A percentile compares a stretch with the other conserved stretches of the same genome.
These are phyloP conservation scores for Nymphalis urticae DNA, from an alignment of 2,888 invertebrate genomes.

Conservation along the genomic window DNA sequence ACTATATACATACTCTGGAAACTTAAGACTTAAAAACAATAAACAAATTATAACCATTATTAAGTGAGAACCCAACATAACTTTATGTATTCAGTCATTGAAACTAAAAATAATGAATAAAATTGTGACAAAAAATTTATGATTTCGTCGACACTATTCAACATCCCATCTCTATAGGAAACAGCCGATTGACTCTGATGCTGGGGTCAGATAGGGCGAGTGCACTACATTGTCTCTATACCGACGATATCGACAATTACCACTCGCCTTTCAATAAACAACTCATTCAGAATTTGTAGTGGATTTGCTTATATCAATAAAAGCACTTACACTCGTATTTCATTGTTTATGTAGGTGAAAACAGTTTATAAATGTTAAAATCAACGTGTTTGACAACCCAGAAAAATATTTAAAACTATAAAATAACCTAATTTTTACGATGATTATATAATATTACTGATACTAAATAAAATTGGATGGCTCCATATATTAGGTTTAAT, in stretches of 20 bases:
- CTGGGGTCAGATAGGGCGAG: slow-evolving; percentile 51
- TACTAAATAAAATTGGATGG: no score
- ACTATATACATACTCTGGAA: no score
- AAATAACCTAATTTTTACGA: no score
- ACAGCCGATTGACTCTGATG: slow-evolving; percentile 54
- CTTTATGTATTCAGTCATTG: background rate
- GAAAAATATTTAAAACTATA: no score
- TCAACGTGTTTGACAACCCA: no score
- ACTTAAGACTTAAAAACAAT: no score
- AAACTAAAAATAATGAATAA: background rate
- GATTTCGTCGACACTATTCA: background rate
- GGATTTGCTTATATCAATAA: background rate
- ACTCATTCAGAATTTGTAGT: slow-evolving; percentile 7
- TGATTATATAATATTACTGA: no score
- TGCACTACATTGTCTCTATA: slow-evolving; percentile 26
- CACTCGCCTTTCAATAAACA: slow-evolving; percentile 11
- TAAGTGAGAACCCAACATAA: background rate
- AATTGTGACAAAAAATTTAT: background rate
- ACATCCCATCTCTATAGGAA: slow-evolving; percentile 53
- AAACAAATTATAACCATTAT: no score
- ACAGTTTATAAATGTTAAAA: no score
- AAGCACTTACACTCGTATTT: no score
- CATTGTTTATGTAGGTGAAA: no score
- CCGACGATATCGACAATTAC: slow-evolving; percentile 14
- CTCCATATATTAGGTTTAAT: no score